Evolutionary conservation across 2,797 vertebrate species (phyloP), one percentile per base, ranked within the genome.

Genomic region (Siniperca undulata): DNA sequence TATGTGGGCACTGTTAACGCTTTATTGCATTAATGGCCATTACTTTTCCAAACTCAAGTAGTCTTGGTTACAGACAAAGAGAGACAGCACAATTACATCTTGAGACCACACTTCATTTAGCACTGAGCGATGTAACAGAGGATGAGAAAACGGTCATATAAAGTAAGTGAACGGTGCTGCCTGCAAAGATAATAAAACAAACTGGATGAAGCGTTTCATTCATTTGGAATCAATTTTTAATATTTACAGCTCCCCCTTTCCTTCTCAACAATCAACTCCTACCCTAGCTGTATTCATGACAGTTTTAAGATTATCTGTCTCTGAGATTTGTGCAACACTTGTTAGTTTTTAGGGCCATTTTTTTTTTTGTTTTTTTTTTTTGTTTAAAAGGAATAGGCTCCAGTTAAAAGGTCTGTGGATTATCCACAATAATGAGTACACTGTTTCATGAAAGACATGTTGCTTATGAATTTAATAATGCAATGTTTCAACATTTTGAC

Each of bases 51-150:
- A 71, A 76, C 66, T 58, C 50, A 71, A 69, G 77, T 62, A 48
- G 74, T 66, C 46, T 72, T 36, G 69, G 70, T 78, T 72, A 65
- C 46, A 71, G 70, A 74, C 52, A 59, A 56, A 30, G 50, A 42
- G 70, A 83, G 34, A 22, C 82, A 62, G 69, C 19, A 16, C 84
- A 84, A 87, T 86, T 73, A 76, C 73, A 80, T 66, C 85, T 73
- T 83, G n/a, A 71, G 80, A 77, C 36, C 66, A n/a, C 48, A 20
- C 55, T 62, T 70, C 50, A 61, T 46, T 56, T 17, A 55, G 60
- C 52, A 13, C 34, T 66, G 76, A 81, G 27, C 42, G 34, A 24
- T 34, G 64, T 40, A 74, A 82, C 53, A 70, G 70, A 75, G 60
- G 60, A 70, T 1, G 61, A 70, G 36, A 60, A 61, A 20, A 60